Conservation (phyloP, 2,113 vertebrate species). For the Monopterus albus region DNA sequence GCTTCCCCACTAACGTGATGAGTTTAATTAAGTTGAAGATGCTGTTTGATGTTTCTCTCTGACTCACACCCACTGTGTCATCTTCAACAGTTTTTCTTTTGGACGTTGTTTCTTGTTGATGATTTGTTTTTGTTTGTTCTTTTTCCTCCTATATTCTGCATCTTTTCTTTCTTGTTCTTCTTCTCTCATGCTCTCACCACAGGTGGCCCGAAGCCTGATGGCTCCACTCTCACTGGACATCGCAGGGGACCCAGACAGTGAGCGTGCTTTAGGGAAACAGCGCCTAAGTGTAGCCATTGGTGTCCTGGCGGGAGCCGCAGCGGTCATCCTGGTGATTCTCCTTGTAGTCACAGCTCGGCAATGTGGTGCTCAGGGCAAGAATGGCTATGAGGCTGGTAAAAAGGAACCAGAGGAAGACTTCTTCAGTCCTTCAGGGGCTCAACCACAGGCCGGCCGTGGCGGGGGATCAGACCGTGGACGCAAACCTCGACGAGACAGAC, state of each 20-base stretch:
- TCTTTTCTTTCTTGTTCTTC: constrained; percentile 1
- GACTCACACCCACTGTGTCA: constrained; percentile 57
- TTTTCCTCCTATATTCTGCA: neutral
- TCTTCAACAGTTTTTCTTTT: constrained; percentile 32
- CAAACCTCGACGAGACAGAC: constrained; percentile 79
- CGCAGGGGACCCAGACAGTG: constrained; percentile 93
- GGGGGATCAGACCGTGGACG: constrained; percentile 77
- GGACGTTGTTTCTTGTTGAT: constrained; percentile 31
- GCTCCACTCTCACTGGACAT: constrained; percentile 93
- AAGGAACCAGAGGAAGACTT: constrained; percentile 96
- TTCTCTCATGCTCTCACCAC: constrained; percentile 39
- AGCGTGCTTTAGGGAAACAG: constrained; percentile 90
- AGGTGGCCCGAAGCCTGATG: constrained; percentile 92
- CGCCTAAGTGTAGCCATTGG: constrained; percentile 92
- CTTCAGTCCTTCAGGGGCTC: constrained; percentile 89
- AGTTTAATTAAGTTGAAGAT: constrained; percentile 76
- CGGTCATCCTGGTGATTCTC: constrained; percentile 93
- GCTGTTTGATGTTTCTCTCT: constrained; percentile 72
- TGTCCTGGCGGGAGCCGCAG: constrained; percentile 92
- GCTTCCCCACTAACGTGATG: constrained; percentile 57
- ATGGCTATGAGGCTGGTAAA: constrained; percentile 94
- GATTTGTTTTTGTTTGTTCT: constrained; percentile 21
- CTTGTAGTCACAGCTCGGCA: constrained; percentile 94
- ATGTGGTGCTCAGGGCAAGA: constrained; percentile 91
- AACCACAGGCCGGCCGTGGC: constrained; percentile 63